Percentiles rank a stretch among this genome's conserved stretches.
Conservation (phyloP, 2,797 vertebrate species). For the Sitta carolinensis region DNA sequence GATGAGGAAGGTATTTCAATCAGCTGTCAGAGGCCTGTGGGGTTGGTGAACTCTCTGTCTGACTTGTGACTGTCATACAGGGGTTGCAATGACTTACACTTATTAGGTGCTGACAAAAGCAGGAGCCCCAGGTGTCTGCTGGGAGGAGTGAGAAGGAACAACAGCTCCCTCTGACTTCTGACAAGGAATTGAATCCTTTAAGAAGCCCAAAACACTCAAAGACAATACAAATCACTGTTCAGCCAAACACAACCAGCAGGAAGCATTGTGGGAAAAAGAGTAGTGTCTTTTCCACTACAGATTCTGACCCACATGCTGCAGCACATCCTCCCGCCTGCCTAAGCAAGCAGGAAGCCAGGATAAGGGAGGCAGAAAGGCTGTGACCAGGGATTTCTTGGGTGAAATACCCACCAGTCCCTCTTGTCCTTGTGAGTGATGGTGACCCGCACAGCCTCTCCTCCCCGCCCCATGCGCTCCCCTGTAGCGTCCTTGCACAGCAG, state of each 20-base stretch:
- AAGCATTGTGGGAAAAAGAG: background rate
- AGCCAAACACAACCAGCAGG: background rate
- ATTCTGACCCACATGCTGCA: background rate
- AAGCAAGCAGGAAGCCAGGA: background rate
- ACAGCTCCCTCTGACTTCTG: background rate
- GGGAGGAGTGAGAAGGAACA: background rate
- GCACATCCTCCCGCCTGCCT: background rate
- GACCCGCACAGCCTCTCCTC: slow-evolving; percentile 83
- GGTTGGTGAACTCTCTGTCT: background rate
- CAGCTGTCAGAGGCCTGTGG: background rate
- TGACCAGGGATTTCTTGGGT: background rate
- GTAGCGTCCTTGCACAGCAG: slow-evolving; percentile 81
- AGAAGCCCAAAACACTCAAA: background rate
- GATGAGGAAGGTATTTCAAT: background rate
- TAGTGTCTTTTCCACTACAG: background rate
- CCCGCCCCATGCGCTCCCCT: slow-evolving; percentile 78
- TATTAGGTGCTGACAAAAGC: background rate
- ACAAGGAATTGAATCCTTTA: background rate
- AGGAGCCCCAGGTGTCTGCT: background rate
- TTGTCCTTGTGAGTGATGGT: slow-evolving; percentile 84
- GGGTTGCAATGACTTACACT: background rate
- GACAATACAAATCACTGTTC: background rate
- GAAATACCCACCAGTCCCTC: slow-evolving; percentile 80
- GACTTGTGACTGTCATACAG: background rate
- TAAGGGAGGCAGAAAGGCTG: background rate